phyloP scores from a whole-genome alignment of 2,113 vertebrate species.

The Seriola rivoliana region DNA sequence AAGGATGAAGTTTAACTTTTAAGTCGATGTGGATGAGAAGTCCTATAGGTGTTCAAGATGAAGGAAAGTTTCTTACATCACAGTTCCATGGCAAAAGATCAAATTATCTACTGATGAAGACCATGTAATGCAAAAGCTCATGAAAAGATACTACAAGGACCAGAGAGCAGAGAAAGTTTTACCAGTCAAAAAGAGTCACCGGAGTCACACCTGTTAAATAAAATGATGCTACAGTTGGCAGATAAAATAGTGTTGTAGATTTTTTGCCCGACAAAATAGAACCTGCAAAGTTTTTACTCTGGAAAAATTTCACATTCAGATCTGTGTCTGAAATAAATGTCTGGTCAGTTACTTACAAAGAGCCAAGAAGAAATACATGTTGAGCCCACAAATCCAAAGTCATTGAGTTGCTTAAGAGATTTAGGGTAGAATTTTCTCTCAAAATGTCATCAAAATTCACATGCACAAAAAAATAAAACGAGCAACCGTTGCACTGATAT shows the following conservation, averaged over 20 bases:
- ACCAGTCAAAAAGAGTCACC: background rate
- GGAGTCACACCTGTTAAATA: slow-evolving; percentile 20
- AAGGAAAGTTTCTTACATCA: background rate
- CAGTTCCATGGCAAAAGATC: background rate
- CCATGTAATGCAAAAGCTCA: background rate
- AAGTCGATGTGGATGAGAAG: background rate
- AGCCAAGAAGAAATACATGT: background rate
- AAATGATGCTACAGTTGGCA: background rate
- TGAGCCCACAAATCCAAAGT: background rate
- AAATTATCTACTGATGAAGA: background rate
- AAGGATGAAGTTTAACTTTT: slow-evolving; percentile 10
- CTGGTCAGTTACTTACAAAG: background rate
- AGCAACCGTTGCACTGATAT: background rate
- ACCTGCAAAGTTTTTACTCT: background rate
- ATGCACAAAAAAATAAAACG: background rate
- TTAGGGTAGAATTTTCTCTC: background rate
- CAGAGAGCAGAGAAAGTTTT: background rate
- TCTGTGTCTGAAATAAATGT: background rate
- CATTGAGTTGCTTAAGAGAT: background rate
- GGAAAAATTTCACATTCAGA: background rate
- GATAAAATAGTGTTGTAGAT: background rate
- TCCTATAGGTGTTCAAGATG: background rate
- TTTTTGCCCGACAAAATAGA: background rate
- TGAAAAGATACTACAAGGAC: background rate
- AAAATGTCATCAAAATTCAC: background rate